A percentile compares a stretch with the other conserved stretches of the same genome.
phyloP scores from a whole-genome alignment of 2,113 vertebrate species.

The Channa argus region DNA sequence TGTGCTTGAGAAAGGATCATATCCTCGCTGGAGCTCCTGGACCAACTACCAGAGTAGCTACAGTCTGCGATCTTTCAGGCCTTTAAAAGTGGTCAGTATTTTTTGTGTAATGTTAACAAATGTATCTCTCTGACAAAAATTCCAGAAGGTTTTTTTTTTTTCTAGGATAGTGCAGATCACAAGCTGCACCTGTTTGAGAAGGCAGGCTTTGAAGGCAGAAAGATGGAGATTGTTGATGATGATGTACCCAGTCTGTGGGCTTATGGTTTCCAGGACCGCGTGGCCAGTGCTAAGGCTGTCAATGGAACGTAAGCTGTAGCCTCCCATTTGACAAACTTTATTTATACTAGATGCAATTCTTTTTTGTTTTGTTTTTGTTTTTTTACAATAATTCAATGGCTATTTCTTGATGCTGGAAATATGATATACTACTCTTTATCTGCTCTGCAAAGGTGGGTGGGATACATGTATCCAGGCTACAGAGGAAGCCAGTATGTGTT shows the following conservation, averaged over 20 bases:
- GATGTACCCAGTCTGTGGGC: conserved; percentile 93
- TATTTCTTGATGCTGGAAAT: not conserved
- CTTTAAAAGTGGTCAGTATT: conserved; percentile 87
- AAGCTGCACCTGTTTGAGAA: conserved; percentile 92
- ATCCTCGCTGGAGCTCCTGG: conserved; percentile 91
- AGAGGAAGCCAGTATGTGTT: conserved; percentile 91
- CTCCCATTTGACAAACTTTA: not conserved
- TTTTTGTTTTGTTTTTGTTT: not conserved
- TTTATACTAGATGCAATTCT: not conserved
- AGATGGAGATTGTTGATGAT: conserved; percentile 93
- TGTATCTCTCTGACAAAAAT: conserved; percentile 30
- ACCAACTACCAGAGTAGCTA: conserved; percentile 87
- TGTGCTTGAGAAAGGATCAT: conserved; percentile 90
- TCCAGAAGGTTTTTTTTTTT: not conserved
- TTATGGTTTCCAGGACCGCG: conserved; percentile 90
- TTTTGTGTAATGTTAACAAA: not conserved
- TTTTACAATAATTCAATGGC: not conserved
- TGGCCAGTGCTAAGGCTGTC: conserved; percentile 88
- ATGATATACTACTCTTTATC: not conserved
- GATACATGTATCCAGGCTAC: conserved; percentile 92
- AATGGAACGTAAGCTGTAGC: conserved; percentile 91
- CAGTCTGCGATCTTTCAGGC: conserved; percentile 81
- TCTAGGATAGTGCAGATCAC: conserved; percentile 89
- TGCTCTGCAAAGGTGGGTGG: conserved; percentile 88
- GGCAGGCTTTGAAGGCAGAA: conserved; percentile 84